Evolutionary conservation across 2,797 vertebrate species (phyloP).

Genomic region (Clarias pachynema): DNA sequence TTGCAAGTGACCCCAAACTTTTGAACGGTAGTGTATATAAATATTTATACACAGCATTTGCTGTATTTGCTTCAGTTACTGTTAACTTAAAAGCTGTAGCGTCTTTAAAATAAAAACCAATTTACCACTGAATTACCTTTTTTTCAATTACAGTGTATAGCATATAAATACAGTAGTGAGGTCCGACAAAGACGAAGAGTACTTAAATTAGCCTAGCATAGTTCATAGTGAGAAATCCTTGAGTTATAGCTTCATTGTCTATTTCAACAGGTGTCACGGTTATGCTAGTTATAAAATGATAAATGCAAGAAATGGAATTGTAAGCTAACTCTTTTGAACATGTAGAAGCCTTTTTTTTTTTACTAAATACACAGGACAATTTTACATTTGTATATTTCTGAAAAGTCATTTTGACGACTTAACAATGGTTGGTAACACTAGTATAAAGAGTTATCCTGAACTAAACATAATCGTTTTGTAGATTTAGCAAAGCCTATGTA

Average conservation of each 20-base stretch:
- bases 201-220: background rate
- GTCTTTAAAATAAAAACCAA: background rate
- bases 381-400: background rate
- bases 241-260: background rate
- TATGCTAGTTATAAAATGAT: background rate
- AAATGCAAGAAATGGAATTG: background rate
- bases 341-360: background rate
- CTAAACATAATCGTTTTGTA: background rate
- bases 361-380: background rate
- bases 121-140: background rate
- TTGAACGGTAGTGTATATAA: too few species aligned
- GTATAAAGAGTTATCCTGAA: background rate
- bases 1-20: too few species aligned
- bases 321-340: background rate
- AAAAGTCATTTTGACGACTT: background rate
- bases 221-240: constrained; percentile 1
- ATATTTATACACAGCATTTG: background rate
- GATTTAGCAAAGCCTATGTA: background rate
- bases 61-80: background rate
- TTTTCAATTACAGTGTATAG: background rate
- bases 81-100: background rate
- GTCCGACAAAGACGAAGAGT: background rate
- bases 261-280: background rate
- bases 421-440: background rate
- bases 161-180: background rate